phyloP scores from a whole-genome alignment of 23 tunicate genomes.

The Phallusia fumigata region DNA sequence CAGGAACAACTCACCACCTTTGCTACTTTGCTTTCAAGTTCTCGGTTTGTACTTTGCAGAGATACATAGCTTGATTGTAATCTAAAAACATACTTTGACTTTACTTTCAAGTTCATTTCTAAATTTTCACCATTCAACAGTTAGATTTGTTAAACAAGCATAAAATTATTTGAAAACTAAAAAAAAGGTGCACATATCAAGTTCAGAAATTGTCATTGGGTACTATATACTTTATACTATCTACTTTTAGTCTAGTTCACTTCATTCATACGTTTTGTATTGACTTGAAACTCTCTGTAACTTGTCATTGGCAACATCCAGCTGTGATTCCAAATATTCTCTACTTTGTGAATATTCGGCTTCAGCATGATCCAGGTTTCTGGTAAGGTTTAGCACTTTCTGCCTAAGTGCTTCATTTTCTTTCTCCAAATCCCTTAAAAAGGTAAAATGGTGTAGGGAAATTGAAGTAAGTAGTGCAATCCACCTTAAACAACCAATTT shows the following conservation, averaged over 20 bases:
- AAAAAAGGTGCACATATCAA: too few species aligned
- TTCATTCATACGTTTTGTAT: constrained; percentile 35
- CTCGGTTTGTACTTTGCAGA: constrained; percentile 50
- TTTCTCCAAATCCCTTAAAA: constrained; percentile 24
- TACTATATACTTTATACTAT: too few species aligned
- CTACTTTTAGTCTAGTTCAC: too few species aligned
- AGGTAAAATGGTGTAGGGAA: too few species aligned
- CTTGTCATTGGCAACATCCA: constrained; percentile 40
- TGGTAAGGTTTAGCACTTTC: constrained; percentile 17
- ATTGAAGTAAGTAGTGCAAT: too few species aligned
- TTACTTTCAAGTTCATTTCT: too few species aligned
- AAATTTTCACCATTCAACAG: too few species aligned
- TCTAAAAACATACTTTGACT: constrained; percentile 17
- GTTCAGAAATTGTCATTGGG: too few species aligned
- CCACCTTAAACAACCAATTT: too few species aligned
- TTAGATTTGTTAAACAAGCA: too few species aligned
- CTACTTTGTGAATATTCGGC: constrained; percentile 59
- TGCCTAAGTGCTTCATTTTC: constrained; percentile 55
- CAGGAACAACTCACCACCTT: constrained; percentile 34
- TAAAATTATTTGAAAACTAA: too few species aligned
- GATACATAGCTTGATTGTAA: constrained; percentile 54
- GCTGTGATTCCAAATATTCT: constrained; percentile 61
- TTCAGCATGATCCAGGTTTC: constrained; percentile 67
- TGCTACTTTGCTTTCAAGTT: constrained; percentile 53
- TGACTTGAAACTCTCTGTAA: constrained; percentile 28